Base-by-base conservation (phyloP, 37 sponge, comb jelly and placozoan species). In the Amphimedon queenslandica region DNA sequence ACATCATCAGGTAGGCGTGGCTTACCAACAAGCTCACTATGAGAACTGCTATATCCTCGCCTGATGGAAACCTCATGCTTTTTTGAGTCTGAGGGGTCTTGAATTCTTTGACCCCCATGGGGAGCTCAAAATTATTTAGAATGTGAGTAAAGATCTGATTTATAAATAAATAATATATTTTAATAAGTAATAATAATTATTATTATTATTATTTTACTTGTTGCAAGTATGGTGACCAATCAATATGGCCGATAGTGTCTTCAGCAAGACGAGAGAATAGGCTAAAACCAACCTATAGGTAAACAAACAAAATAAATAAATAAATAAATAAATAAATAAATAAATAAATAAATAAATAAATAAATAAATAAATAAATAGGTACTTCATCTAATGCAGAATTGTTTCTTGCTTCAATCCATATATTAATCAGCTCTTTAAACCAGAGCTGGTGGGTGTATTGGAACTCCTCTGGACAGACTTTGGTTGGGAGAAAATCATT, bases 221-320 rank as follows among this genome's bases (percentile, higher is more conserved):
- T 13, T 84, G 74, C 5, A 97, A 30, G 79, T 94, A 76, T 58
- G 98, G 98, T n/a, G 51, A 69, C 98, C 98, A 97, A 71, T 97
- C 89, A 60, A 91, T 73, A 47, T 78, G 41, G 11, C 98, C 98
- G 20, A 88, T 56, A 32, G 69, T 82, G 57, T 90, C 68, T 34
- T 39, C 63, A 11, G 98, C 92, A 29, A 97, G 58, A 29, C 92
- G 79, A 32, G 82, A 64, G 76, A 94, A 75, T 42, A 97, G 75
- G 20, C 61, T 55, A 33, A 85, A 8, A 8, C 53, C 8, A 47
- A 8, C 53, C 53, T 47, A 47, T n/a, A n/a, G n/a, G n/a, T n/a
- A n/a, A n/a, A n/a, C n/a, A n/a, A n/a, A n/a, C n/a, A n/a, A n/a
- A n/a, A n/a, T n/a, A n/a, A n/a, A n/a, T n/a, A n/a, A n/a, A n/a